A percentile compares a stretch with the other conserved stretches of the same genome.
phyloP scores from a whole-genome alignment of 1,140 invertebrate genomes.

The Platyscapa corneri region DNA sequence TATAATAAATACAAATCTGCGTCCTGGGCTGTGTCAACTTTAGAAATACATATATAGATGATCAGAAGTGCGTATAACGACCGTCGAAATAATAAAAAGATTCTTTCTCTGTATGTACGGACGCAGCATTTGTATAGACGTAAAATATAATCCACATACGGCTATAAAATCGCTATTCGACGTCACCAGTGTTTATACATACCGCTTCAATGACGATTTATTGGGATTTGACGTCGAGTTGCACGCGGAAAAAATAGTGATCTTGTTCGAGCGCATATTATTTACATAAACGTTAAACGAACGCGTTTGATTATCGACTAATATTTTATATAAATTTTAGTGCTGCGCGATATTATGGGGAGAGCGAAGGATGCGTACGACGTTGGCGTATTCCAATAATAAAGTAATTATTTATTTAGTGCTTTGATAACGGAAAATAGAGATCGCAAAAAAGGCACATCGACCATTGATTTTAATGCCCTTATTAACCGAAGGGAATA shows the following conservation, averaged over 20 bases:
- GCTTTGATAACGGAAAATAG: constrained; percentile 32
- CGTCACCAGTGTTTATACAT: constrained; percentile 11
- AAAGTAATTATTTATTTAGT: constrained; percentile 20
- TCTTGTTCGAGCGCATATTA: constrained; percentile 19
- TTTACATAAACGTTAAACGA: constrained; percentile 21
- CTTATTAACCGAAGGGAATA: background rate
- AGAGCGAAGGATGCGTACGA: background rate
- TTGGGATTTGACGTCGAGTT: constrained; percentile 32
- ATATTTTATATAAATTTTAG: constrained; percentile 36
- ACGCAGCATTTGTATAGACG: background rate
- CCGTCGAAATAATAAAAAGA: constrained; percentile 27
- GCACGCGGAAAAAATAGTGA: constrained; percentile 23
- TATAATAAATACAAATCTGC: constrained; percentile 37
- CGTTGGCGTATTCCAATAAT: constrained; percentile 20
- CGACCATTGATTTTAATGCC: constrained; percentile 8
- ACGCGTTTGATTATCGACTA: constrained; percentile 28
- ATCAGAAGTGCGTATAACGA: background rate
- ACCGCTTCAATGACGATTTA: constrained; percentile 31
- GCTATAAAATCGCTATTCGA: constrained; percentile 29
- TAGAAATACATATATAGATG: background rate
- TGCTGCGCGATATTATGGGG: constrained; percentile 12
- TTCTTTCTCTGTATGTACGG: background rate
- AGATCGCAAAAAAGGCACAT: constrained; percentile 52
- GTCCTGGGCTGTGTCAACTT: constrained; percentile 33
- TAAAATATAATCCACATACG: constrained; percentile 26